These are phyloP conservation scores for Discoglossus pictus DNA, from an alignment of 2,797 vertebrate species.

Conservation along the genomic window DNA sequence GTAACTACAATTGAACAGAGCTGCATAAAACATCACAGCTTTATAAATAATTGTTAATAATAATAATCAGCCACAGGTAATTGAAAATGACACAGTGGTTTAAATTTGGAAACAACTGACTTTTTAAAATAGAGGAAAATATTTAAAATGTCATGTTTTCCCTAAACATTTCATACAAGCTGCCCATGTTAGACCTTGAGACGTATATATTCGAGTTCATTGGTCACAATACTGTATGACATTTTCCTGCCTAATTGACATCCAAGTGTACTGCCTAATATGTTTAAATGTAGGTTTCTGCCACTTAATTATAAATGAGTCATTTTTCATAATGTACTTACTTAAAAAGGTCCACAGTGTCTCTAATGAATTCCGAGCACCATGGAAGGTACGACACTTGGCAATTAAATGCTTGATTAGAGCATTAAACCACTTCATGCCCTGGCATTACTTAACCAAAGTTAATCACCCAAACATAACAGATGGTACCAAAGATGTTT, in stretches of 20 bases:
- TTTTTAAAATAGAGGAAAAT: too few relatives aligned
- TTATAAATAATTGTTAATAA: too few relatives aligned
- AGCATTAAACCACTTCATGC: slow-evolving; percentile 16
- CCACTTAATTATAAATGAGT: slow-evolving; percentile 27
- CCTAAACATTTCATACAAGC: too few relatives aligned
- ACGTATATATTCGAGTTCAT: too few relatives aligned
- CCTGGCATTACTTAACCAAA: slow-evolving; percentile 24
- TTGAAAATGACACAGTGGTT: too few relatives aligned
- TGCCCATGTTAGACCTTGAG: too few relatives aligned
- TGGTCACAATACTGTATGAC: too few relatives aligned
- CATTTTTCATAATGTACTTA: slow-evolving; percentile 24
- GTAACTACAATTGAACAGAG: too few relatives aligned
- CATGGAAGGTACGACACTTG: slow-evolving; percentile 13
- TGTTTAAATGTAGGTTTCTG: slow-evolving; percentile 19
- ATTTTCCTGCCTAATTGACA: slow-evolving; percentile 6
- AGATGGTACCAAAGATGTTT: slow-evolving; percentile 18
- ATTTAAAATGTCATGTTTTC: too few relatives aligned
- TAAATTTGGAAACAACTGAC: too few relatives aligned
- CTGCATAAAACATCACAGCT: too few relatives aligned
- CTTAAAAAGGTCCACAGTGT: slow-evolving; percentile 25
- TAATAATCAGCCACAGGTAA: too few relatives aligned
- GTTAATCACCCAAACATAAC: slow-evolving; percentile 37
- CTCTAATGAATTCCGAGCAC: slow-evolving; percentile 19
- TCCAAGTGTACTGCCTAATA: not conserved
- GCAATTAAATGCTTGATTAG: slow-evolving; percentile 35